phyloP scores from a whole-genome alignment of 1,140 invertebrate genomes.

The Penaeus indicus region DNA sequence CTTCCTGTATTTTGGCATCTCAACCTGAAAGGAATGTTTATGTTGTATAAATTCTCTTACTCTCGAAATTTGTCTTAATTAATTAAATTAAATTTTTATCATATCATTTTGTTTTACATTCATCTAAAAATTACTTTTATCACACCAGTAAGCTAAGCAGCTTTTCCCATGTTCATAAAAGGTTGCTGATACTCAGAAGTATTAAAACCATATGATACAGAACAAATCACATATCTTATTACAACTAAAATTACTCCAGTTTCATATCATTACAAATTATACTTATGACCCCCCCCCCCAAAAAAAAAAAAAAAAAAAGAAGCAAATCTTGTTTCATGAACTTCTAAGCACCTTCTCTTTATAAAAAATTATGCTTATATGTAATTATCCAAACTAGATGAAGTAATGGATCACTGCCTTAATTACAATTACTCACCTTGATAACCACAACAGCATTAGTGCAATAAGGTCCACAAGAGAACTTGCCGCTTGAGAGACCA shows the following conservation, averaged over 20 bases:
- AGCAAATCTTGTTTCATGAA: too few species aligned
- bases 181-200: neutral
- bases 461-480: slow-evolving; percentile 78
- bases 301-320: too few species aligned
- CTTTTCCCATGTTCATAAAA: too few species aligned
- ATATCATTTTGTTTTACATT: slow-evolving; percentile 45
- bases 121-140: too few species aligned
- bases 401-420: neutral
- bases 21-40: slow-evolving; percentile 75
- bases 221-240: neutral
- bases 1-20: slow-evolving; percentile 81
- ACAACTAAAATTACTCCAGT: too few species aligned
- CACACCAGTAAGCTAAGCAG: too few species aligned
- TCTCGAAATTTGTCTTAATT: neutral
- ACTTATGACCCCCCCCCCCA: too few species aligned
- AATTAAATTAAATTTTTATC: slow-evolving; percentile 3
- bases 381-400: neutral
- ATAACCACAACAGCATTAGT: slow-evolving; percentile 73
- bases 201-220: neutral
- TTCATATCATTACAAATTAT: too few species aligned
- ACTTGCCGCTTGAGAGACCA: slow-evolving; percentile 70
- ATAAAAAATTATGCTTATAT: neutral
- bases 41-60: too few species aligned
- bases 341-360: too few species aligned
- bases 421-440: slow-evolving; percentile 39